Conservation (phyloP, 1,140 invertebrate genomes). For the Cherax quadricarinatus region DNA sequence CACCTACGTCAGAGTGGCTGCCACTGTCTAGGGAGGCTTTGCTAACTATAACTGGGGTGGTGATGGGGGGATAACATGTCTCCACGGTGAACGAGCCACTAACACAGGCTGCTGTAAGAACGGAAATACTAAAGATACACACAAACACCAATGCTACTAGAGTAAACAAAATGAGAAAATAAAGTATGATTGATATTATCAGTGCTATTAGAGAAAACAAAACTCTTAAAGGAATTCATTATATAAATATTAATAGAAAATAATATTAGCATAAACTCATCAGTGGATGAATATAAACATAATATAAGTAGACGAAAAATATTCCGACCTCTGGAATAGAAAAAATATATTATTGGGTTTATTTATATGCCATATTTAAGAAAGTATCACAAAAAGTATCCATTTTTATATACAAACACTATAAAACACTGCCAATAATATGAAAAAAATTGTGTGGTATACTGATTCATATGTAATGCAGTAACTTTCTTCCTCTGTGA, state of each 20-base stretch:
- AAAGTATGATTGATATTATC: constrained; percentile 15
- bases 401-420: too few species aligned
- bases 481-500: too few species aligned
- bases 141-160: constrained; percentile 46
- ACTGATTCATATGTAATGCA: too few species aligned
- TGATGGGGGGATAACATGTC: constrained; percentile 58
- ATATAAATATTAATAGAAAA: neutral
- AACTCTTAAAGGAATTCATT: neutral
- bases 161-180: constrained; percentile 35
- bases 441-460: too few species aligned
- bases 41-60: constrained; percentile 76
- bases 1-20: constrained; percentile 74
- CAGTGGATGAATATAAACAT: neutral
- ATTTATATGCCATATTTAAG: too few species aligned
- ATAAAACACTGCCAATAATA: too few species aligned
- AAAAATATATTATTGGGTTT: too few species aligned
- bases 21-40: constrained; percentile 79
- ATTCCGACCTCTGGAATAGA: neutral
- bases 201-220: constrained; percentile 2
- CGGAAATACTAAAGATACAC: constrained; percentile 64
- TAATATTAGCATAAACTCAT: neutral
- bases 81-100: constrained; percentile 61
- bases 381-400: too few species aligned
- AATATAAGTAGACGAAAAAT: neutral
- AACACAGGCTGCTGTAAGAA: constrained; percentile 68